Evolutionary conservation across 1,140 invertebrate species (phyloP).

Genomic region (Gonioctena quinquepunctata): DNA sequence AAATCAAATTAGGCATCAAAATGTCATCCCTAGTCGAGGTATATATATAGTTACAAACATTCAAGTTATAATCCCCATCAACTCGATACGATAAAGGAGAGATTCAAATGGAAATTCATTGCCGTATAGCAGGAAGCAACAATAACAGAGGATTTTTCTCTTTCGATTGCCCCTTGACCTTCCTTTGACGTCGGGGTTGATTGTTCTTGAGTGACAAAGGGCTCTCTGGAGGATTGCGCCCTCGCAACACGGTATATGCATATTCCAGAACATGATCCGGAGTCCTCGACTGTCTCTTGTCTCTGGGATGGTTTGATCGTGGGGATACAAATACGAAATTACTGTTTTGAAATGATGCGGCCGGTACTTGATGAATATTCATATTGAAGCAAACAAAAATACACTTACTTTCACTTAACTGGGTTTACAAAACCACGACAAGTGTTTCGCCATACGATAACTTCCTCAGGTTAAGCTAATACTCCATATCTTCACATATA

Average conservation of each 20-base stretch:
- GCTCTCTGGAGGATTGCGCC: neutral
- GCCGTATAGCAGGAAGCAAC: neutral
- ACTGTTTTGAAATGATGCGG: too few relatives aligned
- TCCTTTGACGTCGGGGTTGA: neutral
- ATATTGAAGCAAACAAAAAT: too few relatives aligned
- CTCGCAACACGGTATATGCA: neutral
- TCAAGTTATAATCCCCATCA: constrained; percentile 2
- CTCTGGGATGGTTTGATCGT: neutral
- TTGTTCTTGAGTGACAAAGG: constrained; percentile 5
- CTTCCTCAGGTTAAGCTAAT: neutral
- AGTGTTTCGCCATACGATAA: neutral
- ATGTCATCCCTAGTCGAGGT: too few relatives aligned
- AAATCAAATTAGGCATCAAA: too few relatives aligned
- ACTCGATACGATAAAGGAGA: neutral
- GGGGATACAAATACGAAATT: too few relatives aligned
- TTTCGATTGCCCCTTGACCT: neutral
- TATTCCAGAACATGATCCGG: neutral
- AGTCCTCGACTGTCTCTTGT: neutral
- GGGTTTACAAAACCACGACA: too few relatives aligned
- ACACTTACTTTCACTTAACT: too few relatives aligned
- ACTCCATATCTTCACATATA: neutral
- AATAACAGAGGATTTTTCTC: neutral
- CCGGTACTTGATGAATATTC: too few relatives aligned
- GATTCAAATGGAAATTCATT: neutral
- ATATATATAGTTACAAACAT: neutral